Conservation (phyloP, 2,888 invertebrate species). For the Hypomecis punctinalis region DNA sequence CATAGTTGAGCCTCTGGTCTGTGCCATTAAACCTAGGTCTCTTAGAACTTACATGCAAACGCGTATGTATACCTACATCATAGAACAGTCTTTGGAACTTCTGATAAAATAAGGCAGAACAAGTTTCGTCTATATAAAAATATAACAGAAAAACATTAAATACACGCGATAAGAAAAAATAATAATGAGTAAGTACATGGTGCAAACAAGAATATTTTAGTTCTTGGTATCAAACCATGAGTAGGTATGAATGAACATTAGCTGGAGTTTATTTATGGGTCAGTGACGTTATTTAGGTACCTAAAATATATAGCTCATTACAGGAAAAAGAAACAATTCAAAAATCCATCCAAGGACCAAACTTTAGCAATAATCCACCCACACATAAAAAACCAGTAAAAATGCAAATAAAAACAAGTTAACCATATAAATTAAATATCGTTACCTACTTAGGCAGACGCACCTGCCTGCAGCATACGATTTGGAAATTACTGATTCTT, state of each 20-base stretch:
- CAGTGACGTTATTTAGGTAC: background rate
- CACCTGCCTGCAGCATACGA: constrained; percentile 6
- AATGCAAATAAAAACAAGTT: background rate
- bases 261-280: no score
- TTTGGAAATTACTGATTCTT: constrained; percentile 7
- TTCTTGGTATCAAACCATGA: no score
- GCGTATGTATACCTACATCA: no score
- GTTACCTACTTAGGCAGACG: background rate
- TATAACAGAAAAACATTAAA: constrained; percentile 3
- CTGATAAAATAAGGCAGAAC: no score
- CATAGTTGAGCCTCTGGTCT: no score
- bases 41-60: no score
- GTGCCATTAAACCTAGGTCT: no score
- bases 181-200: no score
- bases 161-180: background rate
- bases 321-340: background rate
- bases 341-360: background rate
- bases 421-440: background rate
- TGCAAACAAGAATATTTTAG: no score
- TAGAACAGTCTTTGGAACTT: no score
- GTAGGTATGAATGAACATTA: no score
- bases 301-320: background rate
- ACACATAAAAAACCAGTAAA: background rate
- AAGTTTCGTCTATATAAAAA: no score
- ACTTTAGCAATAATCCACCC: background rate